phyloP scores from a whole-genome alignment of 2,888 invertebrate species.

The Dusona sp. region DNA sequence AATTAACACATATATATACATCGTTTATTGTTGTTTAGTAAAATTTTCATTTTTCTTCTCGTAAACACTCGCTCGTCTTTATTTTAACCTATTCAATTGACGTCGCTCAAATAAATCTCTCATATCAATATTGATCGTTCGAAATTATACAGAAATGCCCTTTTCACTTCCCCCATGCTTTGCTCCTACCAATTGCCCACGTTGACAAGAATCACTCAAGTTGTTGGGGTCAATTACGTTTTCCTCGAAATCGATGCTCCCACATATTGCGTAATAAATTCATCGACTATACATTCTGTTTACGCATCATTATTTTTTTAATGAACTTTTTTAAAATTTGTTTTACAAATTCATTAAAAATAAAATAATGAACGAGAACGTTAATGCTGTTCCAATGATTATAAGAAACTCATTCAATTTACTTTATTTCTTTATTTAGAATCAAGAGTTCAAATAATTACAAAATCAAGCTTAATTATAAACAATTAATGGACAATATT shows the following conservation, averaged over 20 bases:
- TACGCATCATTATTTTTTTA: neutral
- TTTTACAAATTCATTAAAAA: too few relatives aligned
- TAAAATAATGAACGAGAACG: neutral
- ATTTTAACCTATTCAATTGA: neutral
- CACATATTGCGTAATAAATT: conserved; percentile 11
- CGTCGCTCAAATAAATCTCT: neutral
- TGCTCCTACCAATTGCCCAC: conserved; percentile 2
- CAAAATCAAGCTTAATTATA: neutral
- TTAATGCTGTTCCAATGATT: neutral
- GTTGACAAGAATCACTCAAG: conserved; percentile 1
- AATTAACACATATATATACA: neutral
- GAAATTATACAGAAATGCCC: neutral
- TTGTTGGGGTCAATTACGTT: conserved; percentile 54
- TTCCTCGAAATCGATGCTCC: conserved; percentile 30
- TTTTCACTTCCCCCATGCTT: neutral
- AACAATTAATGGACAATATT: neutral
- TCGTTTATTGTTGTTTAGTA: neutral
- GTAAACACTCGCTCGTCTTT: neutral
- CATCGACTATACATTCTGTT: neutral
- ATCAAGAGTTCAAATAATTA: neutral
- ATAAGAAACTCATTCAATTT: neutral
- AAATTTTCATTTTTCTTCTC: neutral
- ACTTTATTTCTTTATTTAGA: neutral
- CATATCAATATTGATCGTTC: neutral
- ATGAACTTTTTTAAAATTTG: neutral